A percentile compares a stretch with the other conserved stretches of the same genome.
These are phyloP conservation scores for Mesoligia furuncula DNA, from an alignment of 2,888 invertebrate genomes.

Conservation along the genomic window DNA sequence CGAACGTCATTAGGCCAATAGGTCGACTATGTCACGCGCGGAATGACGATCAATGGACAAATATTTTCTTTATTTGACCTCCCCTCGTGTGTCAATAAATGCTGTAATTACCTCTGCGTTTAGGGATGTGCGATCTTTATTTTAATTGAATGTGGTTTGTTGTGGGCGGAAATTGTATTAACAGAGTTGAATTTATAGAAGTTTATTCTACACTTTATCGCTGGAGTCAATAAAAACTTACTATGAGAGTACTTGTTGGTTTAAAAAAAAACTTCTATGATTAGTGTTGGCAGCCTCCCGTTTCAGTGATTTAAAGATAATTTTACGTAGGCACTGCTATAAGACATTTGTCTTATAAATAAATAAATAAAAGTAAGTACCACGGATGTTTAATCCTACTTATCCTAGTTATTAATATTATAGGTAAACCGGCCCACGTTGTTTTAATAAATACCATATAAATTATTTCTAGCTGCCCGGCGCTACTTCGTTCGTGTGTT, in stretches of 20 bases:
- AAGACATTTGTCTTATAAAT: too few species aligned
- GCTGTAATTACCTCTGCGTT: slow-evolving; percentile 58
- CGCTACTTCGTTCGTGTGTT: too few species aligned
- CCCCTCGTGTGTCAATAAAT: slow-evolving; percentile 62
- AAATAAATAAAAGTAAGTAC: neutral
- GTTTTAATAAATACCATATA: too few species aligned
- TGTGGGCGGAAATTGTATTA: neutral
- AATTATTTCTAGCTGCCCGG: too few species aligned
- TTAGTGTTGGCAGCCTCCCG: neutral
- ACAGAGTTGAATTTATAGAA: neutral
- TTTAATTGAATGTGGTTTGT: slow-evolving; percentile 37
- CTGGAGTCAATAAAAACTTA: neutral
- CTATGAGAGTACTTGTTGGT: too few species aligned
- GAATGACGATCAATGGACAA: slow-evolving; percentile 72
- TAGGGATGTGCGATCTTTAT: slow-evolving; percentile 47
- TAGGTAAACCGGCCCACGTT: too few species aligned
- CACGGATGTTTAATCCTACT: too few species aligned
- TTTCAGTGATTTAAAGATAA: neutral
- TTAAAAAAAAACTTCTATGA: neutral
- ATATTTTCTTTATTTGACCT: slow-evolving; percentile 75
- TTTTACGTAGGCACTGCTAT: neutral
- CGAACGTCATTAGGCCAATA: slow-evolving; percentile 73
- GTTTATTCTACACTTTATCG: neutral
- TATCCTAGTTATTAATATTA: too few species aligned
- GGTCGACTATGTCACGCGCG: slow-evolving; percentile 71